These are phyloP conservation scores for Enteromius anoplus DNA, from an alignment of 2,797 vertebrate species.

Conservation along the genomic window DNA sequence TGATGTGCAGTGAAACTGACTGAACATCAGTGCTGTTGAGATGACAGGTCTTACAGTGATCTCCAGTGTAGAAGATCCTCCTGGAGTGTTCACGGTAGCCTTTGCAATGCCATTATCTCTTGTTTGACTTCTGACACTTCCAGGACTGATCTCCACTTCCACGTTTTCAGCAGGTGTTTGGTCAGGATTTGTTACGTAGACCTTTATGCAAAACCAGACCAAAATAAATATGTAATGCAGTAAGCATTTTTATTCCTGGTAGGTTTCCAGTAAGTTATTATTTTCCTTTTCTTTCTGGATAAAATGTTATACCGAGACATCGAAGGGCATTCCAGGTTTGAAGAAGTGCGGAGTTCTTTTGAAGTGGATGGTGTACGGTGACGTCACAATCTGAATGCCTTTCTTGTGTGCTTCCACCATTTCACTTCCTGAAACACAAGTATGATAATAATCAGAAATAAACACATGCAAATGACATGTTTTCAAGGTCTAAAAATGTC, in stretches of 20 bases:
- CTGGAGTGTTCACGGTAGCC: constrained; percentile 73
- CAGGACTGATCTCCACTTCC: constrained; percentile 52
- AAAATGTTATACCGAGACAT: constrained; percentile 56
- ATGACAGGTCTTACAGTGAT: constrained; percentile 51
- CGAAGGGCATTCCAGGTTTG: constrained; percentile 76
- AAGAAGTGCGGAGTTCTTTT: constrained; percentile 74
- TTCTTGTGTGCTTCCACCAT: constrained; percentile 66
- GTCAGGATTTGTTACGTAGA: constrained; percentile 77
- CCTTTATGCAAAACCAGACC: constrained; percentile 60
- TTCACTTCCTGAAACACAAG: constrained; percentile 55
- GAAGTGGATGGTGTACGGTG: constrained; percentile 63
- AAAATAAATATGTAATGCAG: background rate
- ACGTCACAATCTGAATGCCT: constrained; percentile 59
- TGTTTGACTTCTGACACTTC: constrained; percentile 55
- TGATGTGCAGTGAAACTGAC: constrained; percentile 52
- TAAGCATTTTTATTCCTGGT: background rate
- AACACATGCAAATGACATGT: background rate
- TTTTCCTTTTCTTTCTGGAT: background rate
- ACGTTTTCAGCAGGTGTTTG: constrained; percentile 68
- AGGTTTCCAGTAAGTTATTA: too few species aligned
- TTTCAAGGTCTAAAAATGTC: background rate
- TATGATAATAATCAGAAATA: background rate
- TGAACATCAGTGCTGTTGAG: background rate
- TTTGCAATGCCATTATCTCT: constrained; percentile 71
- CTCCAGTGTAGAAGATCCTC: background rate